These are phyloP conservation scores for Acropora yongei DNA, from an alignment of 64 coral and sea anemone species.

Conservation along the genomic window DNA sequence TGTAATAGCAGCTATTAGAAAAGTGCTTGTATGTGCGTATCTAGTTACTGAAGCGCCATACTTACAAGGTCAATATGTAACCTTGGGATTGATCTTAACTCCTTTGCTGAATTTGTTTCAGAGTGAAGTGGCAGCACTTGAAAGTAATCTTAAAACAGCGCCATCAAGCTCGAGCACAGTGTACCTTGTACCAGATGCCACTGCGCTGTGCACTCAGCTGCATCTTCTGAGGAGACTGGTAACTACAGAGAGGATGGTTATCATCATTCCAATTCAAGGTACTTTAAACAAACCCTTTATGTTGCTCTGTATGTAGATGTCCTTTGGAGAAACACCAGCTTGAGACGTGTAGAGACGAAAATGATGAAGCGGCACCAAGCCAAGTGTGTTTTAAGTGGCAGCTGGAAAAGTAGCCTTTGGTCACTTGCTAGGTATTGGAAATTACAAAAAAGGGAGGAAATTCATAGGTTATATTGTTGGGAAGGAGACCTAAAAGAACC, in stretches of 20 bases:
- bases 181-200: conserved; percentile 91
- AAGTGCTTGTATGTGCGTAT: too few species aligned
- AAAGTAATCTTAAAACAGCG: conserved; percentile 85
- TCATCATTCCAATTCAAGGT: conserved; percentile 96
- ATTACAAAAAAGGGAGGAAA: too few species aligned
- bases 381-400: background rate
- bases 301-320: background rate
- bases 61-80: too few species aligned
- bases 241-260: conserved; percentile 80
- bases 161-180: conserved; percentile 47
- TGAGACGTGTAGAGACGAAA: background rate
- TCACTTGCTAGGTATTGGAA: too few species aligned
- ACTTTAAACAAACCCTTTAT: background rate
- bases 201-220: conserved; percentile 85
- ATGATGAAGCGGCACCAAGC: background rate
- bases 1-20: too few species aligned
- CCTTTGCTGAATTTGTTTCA: conserved; percentile 7
- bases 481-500: too few species aligned
- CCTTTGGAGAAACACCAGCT: background rate
- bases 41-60: too few species aligned
- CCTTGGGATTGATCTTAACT: too few species aligned
- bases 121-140: conserved; percentile 93
- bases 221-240: conserved; percentile 88
- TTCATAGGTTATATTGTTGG: too few species aligned
- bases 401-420: too few species aligned